These are phyloP conservation scores for Anastrepha ludens DNA, from an alignment of 1,140 invertebrate species.

Conservation along the genomic window DNA sequence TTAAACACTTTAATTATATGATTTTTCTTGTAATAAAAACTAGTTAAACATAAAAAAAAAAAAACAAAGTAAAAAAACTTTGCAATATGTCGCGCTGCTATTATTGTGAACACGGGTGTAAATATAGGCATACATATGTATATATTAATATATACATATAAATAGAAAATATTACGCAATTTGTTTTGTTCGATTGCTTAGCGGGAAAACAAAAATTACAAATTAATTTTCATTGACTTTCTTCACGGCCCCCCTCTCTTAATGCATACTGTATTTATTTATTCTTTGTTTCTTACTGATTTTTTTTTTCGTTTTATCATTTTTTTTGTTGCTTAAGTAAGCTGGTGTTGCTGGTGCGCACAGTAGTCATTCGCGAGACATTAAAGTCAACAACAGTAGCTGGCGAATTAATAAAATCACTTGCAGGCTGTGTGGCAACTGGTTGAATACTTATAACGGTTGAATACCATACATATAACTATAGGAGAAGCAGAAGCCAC, in stretches of 20 bases:
- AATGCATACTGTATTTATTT: not conserved
- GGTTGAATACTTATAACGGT: not conserved
- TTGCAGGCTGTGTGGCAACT: not conserved
- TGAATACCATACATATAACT: not conserved
- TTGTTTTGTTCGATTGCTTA: constrained; percentile 26
- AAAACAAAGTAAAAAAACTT: too few species aligned
- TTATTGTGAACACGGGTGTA: too few species aligned
- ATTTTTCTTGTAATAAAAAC: too few species aligned
- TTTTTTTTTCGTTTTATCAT: not conserved
- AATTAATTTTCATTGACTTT: constrained; percentile 53
- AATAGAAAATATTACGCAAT: constrained; percentile 38
- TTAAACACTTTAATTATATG: too few species aligned
- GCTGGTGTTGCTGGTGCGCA: not conserved
- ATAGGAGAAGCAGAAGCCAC: not conserved
- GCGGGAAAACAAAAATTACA: constrained; percentile 29
- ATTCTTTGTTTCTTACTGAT: too few species aligned
- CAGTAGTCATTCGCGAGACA: not conserved
- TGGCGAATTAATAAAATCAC: constrained; percentile 16
- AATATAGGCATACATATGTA: too few species aligned
- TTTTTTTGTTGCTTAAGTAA: too few species aligned
- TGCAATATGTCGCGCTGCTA: too few species aligned
- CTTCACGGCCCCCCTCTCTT: not conserved
- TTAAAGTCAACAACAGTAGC: not conserved
- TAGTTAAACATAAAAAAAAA: too few species aligned
- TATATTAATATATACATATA: not conserved